Evolutionary conservation across 2,113 vertebrate species (phyloP).

Genomic region (Sylvia atricapilla): DNA sequence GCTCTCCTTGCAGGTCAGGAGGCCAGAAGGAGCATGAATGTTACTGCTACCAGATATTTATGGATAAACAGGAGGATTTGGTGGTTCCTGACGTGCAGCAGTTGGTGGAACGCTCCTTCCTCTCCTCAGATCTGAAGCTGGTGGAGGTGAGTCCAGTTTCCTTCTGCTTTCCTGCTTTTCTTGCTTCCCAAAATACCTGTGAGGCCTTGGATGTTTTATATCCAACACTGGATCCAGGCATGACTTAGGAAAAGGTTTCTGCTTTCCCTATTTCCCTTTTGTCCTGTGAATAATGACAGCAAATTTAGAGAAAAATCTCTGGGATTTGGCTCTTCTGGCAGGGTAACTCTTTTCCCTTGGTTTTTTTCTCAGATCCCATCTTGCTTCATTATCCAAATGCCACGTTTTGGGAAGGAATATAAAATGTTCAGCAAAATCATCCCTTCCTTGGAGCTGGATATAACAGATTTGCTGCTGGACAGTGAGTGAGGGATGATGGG

Average conservation of each 20-base stretch:
- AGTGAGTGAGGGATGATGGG: constrained; percentile 62
- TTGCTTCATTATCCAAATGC: constrained; percentile 92
- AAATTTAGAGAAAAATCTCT: not conserved
- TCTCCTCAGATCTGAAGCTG: constrained; percentile 78
- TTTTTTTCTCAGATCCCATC: constrained; percentile 76
- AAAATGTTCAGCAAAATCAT: constrained; percentile 94
- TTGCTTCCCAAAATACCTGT: not conserved
- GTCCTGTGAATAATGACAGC: not conserved
- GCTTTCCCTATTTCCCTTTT: not conserved
- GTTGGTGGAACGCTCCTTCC: constrained; percentile 87
- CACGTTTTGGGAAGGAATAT: constrained; percentile 89
- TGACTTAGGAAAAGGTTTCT: not conserved
- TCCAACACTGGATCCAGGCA: not conserved
- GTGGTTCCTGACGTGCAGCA: constrained; percentile 86
- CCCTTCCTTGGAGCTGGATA: constrained; percentile 86
- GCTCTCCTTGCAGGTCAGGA: constrained; percentile 62
- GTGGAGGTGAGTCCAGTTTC: constrained; percentile 74
- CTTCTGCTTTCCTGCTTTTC: not conserved
- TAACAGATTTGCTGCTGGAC: constrained; percentile 83
- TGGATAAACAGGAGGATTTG: constrained; percentile 85
- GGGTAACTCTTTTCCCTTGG: not conserved
- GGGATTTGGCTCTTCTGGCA: not conserved
- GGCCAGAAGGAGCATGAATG: constrained; percentile 79
- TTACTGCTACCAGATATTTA: constrained; percentile 89
- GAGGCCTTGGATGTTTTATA: not conserved